Conservation (phyloP, 2,797 vertebrate species). For the Crypturellus tataupa region DNA sequence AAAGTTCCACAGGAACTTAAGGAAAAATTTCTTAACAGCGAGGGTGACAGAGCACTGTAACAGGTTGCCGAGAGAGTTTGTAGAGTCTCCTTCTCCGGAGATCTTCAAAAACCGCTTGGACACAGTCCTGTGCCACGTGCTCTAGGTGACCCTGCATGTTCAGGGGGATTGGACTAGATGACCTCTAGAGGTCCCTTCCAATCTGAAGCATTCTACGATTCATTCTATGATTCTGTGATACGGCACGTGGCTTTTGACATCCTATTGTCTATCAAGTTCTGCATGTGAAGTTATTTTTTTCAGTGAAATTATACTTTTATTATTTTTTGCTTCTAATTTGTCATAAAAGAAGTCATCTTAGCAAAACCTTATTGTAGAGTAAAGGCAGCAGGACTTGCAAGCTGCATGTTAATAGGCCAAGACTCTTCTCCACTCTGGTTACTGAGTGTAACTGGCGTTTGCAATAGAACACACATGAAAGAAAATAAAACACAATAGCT, state of each 20-base stretch:
- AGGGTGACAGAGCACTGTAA: too few relatives aligned
- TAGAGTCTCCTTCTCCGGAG: too few relatives aligned
- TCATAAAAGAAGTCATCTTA: background rate
- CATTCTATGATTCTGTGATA: too few relatives aligned
- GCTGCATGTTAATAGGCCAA: constrained; percentile 29
- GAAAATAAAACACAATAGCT: constrained; percentile 40
- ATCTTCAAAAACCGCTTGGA: too few relatives aligned
- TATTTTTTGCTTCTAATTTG: background rate
- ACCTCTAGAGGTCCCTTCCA: too few relatives aligned
- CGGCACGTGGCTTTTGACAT: background rate
- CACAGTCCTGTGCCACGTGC: too few relatives aligned
- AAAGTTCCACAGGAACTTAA: too few relatives aligned
- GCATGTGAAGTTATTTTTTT: background rate
- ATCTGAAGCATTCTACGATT: too few relatives aligned
- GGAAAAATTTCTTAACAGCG: too few relatives aligned
- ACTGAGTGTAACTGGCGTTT: background rate
- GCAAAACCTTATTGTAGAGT: background rate
- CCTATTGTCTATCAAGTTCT: background rate
- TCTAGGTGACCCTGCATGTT: too few relatives aligned
- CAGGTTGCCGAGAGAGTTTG: too few relatives aligned
- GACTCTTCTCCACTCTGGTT: background rate
- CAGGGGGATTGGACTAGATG: too few relatives aligned
- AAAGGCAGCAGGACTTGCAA: background rate
- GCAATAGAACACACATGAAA: constrained; percentile 41
- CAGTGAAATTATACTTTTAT: background rate